Base-by-base conservation (phyloP, 2,888 invertebrate species). In the Chaetogeoica ovagalla region DNA sequence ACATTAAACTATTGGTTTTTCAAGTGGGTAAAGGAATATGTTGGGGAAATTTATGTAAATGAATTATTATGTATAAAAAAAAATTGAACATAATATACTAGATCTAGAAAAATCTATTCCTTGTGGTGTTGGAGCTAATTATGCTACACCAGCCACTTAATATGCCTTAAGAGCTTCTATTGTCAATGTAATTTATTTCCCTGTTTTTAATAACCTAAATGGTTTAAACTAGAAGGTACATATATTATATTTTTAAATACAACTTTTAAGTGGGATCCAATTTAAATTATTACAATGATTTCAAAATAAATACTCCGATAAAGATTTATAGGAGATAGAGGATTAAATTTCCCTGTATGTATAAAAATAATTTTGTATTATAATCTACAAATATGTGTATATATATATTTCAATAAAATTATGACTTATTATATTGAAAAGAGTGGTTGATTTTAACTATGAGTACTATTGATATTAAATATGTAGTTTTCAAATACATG, bases 111-210 rank as follows among this genome's bases (percentile, higher is more conserved):
- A 21, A 48, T 11, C 21, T 55, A 65, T 55, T 74, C 55, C 39
- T 65, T 55, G 19, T 65, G 73, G 55, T 74, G 74, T 74, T 65
- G 65, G 55, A 65, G 21, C 6, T 63, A 55, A 21, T 37, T 37
- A 63, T 65, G 39, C 52, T 65, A 39, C 8, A 39, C 21, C 17
- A 37, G 21, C 21, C 55, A 74, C 21, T 17, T 74, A 55, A 65
- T 74, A 39, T 63, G 52, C 21, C 17, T 65, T 52, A 59, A 73
- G 11, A 52, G 52, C 62, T 73, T 73, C 7, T 5, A 30, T 37
- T 9, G n/a, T 62, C 15, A 73, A 60, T 43, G 21, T 60, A 43
- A 52, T 48, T 68, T 72, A 11, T 48, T 72, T 48, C n/a, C 11
- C 39, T 43, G n/a, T 65, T 65, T 48, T 23, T 66, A 48, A 66